Conservation (phyloP, 1,140 invertebrate genomes). For the Solenopsis fugax region DNA sequence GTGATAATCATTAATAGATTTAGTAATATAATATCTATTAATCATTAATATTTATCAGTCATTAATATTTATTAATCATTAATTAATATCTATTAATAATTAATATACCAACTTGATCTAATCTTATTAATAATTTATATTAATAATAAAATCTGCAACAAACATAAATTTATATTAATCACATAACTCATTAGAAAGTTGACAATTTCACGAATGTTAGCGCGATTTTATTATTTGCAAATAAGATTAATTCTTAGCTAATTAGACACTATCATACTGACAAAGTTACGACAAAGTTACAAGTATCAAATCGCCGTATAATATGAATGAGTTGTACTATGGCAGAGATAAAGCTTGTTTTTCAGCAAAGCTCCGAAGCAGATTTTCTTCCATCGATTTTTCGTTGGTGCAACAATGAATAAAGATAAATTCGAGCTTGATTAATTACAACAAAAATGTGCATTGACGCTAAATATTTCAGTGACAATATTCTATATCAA, state of each 20-base stretch:
- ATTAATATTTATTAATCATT: slow-evolving; percentile 30
- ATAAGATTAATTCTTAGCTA: slow-evolving; percentile 25
- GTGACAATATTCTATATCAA: slow-evolving; percentile 17
- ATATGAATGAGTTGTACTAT: slow-evolving; percentile 24
- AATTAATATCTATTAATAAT: slow-evolving; percentile 3
- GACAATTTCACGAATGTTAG: slow-evolving; percentile 59
- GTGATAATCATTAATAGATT: slow-evolving; percentile 13
- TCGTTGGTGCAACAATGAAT: background rate
- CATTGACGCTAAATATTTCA: background rate
- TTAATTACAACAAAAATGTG: background rate
- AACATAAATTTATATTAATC: background rate
- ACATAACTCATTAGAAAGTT: slow-evolving; percentile 1
- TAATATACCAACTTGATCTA: background rate
- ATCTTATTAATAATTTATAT: slow-evolving; percentile 27
- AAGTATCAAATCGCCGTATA: slow-evolving; percentile 12
- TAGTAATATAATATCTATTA: slow-evolving; percentile 24
- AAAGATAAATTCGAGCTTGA: slow-evolving; percentile 14
- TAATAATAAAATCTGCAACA: slow-evolving; percentile 10
- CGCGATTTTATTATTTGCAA: slow-evolving; percentile 12
- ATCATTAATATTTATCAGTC: slow-evolving; percentile 26
- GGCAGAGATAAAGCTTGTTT: slow-evolving; percentile 24
- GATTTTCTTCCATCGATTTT: background rate
- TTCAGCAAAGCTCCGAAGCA: background rate
- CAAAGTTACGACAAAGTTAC: slow-evolving; percentile 22
- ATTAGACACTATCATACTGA: slow-evolving; percentile 23